Percentiles rank a stretch among this genome's conserved stretches.
Conservation (phyloP, 2,888 invertebrate species). For the Lycocerus yunnanus region DNA sequence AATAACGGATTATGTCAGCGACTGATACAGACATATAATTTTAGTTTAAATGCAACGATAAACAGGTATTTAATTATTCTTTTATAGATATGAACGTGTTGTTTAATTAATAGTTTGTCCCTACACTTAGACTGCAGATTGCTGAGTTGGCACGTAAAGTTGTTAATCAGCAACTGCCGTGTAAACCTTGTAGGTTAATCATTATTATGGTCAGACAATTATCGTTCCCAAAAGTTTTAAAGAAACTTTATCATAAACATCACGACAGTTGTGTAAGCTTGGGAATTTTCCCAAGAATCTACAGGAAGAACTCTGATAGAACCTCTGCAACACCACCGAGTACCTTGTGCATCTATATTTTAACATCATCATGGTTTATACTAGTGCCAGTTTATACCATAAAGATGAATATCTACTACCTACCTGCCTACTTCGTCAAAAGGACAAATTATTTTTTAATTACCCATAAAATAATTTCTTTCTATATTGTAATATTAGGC, state of each 20-base stretch:
- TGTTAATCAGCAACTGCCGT: slow-evolving; percentile 47
- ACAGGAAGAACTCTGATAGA: no score
- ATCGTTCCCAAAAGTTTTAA: slow-evolving; percentile 18
- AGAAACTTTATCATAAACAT: slow-evolving; percentile 23
- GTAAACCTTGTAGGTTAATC: slow-evolving; percentile 40
- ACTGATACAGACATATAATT: slow-evolving; percentile 24
- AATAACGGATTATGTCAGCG: slow-evolving; percentile 25
- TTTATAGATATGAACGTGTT: slow-evolving; percentile 47
- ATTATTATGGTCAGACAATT: slow-evolving; percentile 40
- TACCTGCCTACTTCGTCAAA: background rate
- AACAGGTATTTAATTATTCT: slow-evolving; percentile 48
- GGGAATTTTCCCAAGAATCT: no score
- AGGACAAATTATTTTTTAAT: background rate
- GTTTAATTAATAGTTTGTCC: slow-evolving; percentile 49
- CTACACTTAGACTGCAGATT: slow-evolving; percentile 46
- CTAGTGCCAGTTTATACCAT: background rate
- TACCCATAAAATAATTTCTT: background rate
- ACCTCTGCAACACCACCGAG: no score
- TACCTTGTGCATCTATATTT: no score
- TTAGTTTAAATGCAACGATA: slow-evolving; percentile 41
- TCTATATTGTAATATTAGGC: background rate
- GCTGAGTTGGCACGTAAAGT: slow-evolving; percentile 46
- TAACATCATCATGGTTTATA: no score
- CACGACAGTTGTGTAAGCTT: slow-evolving; percentile 4
- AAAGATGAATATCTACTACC: background rate